Evolutionary conservation across 1,140 invertebrate genomes (phyloP), one percentile per base, ranked within the genome.

Genomic region (Pogonus chalceus): DNA sequence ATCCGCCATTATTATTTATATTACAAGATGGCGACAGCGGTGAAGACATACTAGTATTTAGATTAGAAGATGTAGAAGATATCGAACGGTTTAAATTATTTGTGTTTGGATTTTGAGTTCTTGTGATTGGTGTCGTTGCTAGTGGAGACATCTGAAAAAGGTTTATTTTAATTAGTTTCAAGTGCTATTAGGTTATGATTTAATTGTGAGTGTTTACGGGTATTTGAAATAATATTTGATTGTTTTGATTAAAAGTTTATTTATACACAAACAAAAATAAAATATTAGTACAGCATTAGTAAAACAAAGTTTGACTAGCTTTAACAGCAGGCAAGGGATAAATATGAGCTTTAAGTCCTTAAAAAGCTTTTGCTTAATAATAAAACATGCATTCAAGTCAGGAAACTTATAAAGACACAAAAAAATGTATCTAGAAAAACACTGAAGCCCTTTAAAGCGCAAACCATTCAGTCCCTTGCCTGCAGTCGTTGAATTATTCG

Each of bases 391-490:
- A n/a, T n/a, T n/a, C n/a, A n/a, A n/a, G n/a, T 31, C 26, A 31
- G 4, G 26, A 4, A 31, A 31, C 4, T 7, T 31, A 31, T 31
- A 31, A 37, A 56, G 56, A 39, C 54, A 58, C 54, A 59, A 31
- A 4, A 31, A 31, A 4, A 7, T 31, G 14, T 31, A 31, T 7
- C 26, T 14, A 14, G 4, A 4, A 4, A 31, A 9, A 46, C 4
- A 46, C 14, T 46, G 12, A 23, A 10, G 16, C 47, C 31, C 7
- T 9, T 21, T 49, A 10, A 60, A 52, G 52, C 20, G 26, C 39
- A 61, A 31, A 53, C 49, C 52, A 56, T 49, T 56, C 60, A 57
- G 61, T 78, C 78, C 77, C 78, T 80, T 80, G 78, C 78, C 78
- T 80, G 77, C 76, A 69, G 71, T 71, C 16, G 57, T 35, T 20